Evolutionary conservation across 2,797 vertebrate species (phyloP).

Genomic region (Yasuhikotakia modesta): DNA sequence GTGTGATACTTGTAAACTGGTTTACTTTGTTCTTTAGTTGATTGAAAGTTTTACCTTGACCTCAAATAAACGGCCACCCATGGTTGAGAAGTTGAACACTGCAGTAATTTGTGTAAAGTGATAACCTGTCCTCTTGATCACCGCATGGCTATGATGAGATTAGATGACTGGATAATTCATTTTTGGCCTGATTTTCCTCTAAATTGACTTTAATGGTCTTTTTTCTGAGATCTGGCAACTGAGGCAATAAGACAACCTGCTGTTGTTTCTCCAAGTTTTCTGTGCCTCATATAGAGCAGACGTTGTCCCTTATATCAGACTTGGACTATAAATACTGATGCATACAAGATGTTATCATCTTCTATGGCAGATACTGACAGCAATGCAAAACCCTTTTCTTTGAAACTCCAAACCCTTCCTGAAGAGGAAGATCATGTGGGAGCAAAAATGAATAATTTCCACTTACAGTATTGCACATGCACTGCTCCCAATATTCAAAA

Average conservation of each 20-base stretch:
- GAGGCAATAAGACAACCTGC: constrained; percentile 54
- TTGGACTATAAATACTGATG: constrained; percentile 18
- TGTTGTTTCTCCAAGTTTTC: constrained; percentile 46
- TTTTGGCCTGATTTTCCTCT: constrained; percentile 56
- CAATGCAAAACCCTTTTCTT: no score
- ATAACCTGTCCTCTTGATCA: constrained; percentile 62
- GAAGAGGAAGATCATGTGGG: constrained; percentile 49
- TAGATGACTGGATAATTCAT: constrained; percentile 62
- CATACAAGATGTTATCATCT: constrained; percentile 22
- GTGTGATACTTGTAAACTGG: neutral
- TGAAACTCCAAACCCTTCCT: no score
- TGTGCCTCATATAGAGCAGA: constrained; percentile 34
- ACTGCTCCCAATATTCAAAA: neutral
- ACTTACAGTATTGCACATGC: constrained; percentile 36
- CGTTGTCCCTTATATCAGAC: constrained; percentile 38
- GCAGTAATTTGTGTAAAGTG: constrained; percentile 45
- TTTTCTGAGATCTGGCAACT: constrained; percentile 45
- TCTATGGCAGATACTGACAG: neutral
- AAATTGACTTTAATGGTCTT: constrained; percentile 63
- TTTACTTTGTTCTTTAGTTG: neutral
- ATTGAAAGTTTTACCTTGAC: constrained; percentile 49
- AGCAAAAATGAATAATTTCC: constrained; percentile 54
- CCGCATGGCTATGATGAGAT: constrained; percentile 58
- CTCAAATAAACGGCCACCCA: constrained; percentile 30
- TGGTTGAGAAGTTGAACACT: constrained; percentile 47